Percentiles rank a stretch among this genome's conserved stretches.
Evolutionary conservation across 2,797 vertebrate genomes (phyloP).

Genomic region (Anabacerthia variegaticeps): DNA sequence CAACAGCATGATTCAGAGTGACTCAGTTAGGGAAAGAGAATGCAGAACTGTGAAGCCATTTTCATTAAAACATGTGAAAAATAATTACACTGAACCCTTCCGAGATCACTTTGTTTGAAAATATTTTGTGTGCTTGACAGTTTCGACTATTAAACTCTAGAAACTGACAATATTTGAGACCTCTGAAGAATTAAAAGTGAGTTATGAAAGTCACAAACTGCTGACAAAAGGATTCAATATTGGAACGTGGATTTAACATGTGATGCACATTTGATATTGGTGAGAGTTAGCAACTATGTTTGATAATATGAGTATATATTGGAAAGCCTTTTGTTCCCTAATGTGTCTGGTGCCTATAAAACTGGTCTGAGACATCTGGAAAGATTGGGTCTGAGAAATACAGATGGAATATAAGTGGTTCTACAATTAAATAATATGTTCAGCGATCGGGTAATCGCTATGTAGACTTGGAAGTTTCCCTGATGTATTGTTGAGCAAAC

Average conservation of each 20-base stretch:
- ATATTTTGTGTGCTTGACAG: constrained; percentile 67
- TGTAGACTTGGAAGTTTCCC: constrained; percentile 75
- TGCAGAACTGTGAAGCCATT: constrained; percentile 44
- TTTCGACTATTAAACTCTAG: constrained; percentile 58
- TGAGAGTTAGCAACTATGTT: constrained; percentile 57
- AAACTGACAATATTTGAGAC: constrained; percentile 65
- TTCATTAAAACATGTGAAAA: constrained; percentile 69
- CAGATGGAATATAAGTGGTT: constrained; percentile 74
- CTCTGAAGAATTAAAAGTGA: constrained; percentile 64
- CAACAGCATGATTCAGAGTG: constrained; percentile 48
- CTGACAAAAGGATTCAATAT: constrained; percentile 52
- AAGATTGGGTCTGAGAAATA: constrained; percentile 74
- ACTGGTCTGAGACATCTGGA: constrained; percentile 75
- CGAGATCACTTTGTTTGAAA: constrained; percentile 70
- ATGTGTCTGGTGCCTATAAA: constrained; percentile 74
- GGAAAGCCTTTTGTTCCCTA: constrained; percentile 70
- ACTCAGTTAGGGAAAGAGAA: constrained; percentile 59
- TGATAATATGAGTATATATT: constrained; percentile 64
- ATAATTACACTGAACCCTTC: constrained; percentile 64
- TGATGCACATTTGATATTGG: constrained; percentile 69
- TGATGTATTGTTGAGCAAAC: constrained; percentile 73
- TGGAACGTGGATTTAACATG: constrained; percentile 51
- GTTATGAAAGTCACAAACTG: constrained; percentile 59
- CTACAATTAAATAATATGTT: constrained; percentile 73
- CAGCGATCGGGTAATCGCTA: constrained; percentile 64